Evolutionary conservation across 2,888 invertebrate species (phyloP).

Genomic region (Hydriomena furcata): DNA sequence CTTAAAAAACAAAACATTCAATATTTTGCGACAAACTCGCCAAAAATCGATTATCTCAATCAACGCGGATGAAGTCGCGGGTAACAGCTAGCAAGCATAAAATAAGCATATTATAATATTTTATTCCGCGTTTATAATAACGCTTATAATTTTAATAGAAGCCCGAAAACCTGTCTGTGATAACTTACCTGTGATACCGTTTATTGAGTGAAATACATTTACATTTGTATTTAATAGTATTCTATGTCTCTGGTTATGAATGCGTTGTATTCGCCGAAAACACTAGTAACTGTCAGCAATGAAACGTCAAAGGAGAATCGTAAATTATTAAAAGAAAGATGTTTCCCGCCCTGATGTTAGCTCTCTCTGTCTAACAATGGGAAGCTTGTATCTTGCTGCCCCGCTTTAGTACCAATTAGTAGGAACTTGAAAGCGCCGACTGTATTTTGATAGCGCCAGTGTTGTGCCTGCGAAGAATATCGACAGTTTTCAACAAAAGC

Average conservation of each 20-base stretch:
- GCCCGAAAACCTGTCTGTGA: too few relatives aligned
- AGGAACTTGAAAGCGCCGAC: constrained; percentile 59
- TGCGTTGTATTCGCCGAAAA: constrained; percentile 65
- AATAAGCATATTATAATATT: too few relatives aligned
- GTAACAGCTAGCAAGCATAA: too few relatives aligned
- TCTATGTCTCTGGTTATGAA: constrained; percentile 61
- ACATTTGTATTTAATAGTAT: not conserved
- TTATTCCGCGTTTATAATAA: too few relatives aligned
- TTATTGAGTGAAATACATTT: too few relatives aligned
- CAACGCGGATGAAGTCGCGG: too few relatives aligned
- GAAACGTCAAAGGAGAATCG: constrained; percentile 52
- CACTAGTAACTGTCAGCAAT: constrained; percentile 63
- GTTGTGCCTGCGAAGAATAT: constrained; percentile 27
- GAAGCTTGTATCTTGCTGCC: constrained; percentile 41
- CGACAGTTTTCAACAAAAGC: not conserved
- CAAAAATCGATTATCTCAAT: too few relatives aligned
- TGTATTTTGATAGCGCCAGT: constrained; percentile 43
- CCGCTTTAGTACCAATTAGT: constrained; percentile 64
- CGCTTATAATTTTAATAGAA: too few relatives aligned
- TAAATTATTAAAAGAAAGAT: constrained; percentile 75
- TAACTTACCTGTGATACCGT: too few relatives aligned
- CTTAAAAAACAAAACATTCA: too few relatives aligned
- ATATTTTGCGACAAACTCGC: too few relatives aligned
- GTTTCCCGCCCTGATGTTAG: constrained; percentile 63
- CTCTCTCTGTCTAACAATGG: constrained; percentile 45